These are phyloP conservation scores for Athene cunicularia DNA, from an alignment of 2,113 vertebrate species.

Conservation along the genomic window DNA sequence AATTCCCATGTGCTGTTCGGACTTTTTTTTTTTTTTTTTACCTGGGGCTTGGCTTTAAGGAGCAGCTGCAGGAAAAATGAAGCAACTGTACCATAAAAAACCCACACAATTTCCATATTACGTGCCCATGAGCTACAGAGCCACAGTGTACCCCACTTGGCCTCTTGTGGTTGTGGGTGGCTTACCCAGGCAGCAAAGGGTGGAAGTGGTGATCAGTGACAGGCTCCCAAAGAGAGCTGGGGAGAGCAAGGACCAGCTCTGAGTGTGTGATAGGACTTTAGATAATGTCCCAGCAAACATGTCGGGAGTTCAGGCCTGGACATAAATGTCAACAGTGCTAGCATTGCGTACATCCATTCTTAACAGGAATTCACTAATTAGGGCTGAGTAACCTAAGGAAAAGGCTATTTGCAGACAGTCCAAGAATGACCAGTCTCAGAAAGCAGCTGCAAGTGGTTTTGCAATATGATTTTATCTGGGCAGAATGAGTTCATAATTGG, in stretches of 20 bases:
- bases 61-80: constrained; percentile 38
- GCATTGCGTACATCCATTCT: neutral
- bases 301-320: neutral
- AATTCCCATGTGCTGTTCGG: neutral
- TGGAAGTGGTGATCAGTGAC: neutral
- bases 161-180: neutral
- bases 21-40: neutral
- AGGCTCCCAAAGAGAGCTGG: neutral
- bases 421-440: constrained; percentile 37
- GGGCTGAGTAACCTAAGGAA: neutral
- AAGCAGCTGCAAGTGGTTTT: constrained; percentile 41
- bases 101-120: neutral
- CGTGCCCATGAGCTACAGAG: neutral
- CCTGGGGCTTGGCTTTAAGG: neutral
- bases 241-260: neutral
- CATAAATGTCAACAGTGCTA: neutral
- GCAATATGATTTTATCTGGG: constrained; percentile 37
- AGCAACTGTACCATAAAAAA: neutral
- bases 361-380: neutral
- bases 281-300: neutral
- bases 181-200: neutral
- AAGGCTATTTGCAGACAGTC: constrained; percentile 2
- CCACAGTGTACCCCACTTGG: neutral
- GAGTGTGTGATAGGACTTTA: neutral
- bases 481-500: constrained; percentile 34